Evolutionary conservation across 2,113 vertebrate genomes (phyloP).

Genomic region (Serilophus lunatus): DNA sequence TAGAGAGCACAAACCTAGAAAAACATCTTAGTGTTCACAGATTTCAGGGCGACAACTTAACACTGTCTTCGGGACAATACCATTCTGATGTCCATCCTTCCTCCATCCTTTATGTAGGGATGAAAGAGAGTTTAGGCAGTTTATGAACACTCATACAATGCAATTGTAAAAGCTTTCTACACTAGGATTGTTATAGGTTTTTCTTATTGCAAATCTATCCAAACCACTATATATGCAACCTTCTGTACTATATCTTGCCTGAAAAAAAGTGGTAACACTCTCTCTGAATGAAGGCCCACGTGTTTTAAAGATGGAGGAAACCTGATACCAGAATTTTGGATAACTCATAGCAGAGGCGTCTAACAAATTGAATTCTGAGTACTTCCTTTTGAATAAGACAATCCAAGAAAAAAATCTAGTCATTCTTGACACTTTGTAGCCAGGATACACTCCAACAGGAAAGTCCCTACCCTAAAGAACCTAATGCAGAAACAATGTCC

Average conservation of each 20-base stretch:
- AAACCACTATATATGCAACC: neutral
- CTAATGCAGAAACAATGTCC: fast-evolving
- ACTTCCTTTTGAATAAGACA: neutral
- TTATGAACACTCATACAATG: neutral
- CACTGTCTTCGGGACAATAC: neutral
- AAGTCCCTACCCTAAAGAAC: neutral
- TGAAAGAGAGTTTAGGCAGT: neutral
- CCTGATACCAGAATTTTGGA: neutral
- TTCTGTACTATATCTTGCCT: fast-evolving
- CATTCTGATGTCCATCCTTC: neutral
- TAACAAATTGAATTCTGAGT: neutral
- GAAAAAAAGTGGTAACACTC: neutral
- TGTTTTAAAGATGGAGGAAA: neutral
- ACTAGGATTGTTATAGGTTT: neutral
- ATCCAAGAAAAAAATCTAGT: neutral
- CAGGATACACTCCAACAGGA: neutral
- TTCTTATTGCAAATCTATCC: neutral
- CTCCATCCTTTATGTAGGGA: neutral
- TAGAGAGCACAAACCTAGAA: neutral
- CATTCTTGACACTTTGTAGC: neutral
- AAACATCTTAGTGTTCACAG: neutral
- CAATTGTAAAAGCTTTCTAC: neutral
- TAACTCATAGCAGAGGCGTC: neutral
- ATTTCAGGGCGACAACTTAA: neutral
- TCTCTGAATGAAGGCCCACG: neutral